These are phyloP conservation scores for Chromis chromis DNA, from an alignment of 2,797 vertebrate genomes.

Conservation along the genomic window DNA sequence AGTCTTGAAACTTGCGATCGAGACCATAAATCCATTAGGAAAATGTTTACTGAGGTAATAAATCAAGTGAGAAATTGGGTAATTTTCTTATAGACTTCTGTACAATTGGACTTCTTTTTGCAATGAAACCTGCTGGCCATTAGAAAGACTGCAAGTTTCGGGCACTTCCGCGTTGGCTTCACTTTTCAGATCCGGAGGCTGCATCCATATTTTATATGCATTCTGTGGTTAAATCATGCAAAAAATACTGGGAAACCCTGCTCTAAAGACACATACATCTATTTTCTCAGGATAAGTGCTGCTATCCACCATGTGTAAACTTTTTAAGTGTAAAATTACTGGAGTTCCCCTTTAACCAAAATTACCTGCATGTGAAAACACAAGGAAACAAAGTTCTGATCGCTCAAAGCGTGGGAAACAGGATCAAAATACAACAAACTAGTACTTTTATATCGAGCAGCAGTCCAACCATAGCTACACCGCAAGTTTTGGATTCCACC, in stretches of 20 bases:
- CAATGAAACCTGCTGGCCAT: too few relatives aligned
- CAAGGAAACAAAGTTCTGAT: not conserved
- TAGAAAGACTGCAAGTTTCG: too few relatives aligned
- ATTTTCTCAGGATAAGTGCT: not conserved
- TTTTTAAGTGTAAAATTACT: not conserved
- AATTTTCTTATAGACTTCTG: too few relatives aligned
- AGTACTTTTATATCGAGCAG: conserved; percentile 31
- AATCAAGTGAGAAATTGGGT: too few relatives aligned
- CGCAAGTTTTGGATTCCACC: conserved; percentile 60
- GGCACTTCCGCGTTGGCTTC: too few relatives aligned
- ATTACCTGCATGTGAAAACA: conserved; percentile 13
- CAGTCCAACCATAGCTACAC: conserved; percentile 14
- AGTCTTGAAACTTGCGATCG: too few relatives aligned
- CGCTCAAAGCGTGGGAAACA: conserved; percentile 25
- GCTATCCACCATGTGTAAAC: too few relatives aligned
- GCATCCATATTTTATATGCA: too few relatives aligned
- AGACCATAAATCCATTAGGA: too few relatives aligned
- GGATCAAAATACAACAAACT: conserved; percentile 20
- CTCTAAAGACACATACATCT: not conserved
- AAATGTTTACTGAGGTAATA: too few relatives aligned
- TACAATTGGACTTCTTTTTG: too few relatives aligned
- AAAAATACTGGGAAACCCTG: not conserved
- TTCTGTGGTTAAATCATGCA: not conserved
- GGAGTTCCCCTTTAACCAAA: not conserved
- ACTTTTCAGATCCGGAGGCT: too few relatives aligned